These are phyloP conservation scores for Neolamprologus sp. DNA, from an alignment of 2,113 vertebrate species.

Conservation along the genomic window DNA sequence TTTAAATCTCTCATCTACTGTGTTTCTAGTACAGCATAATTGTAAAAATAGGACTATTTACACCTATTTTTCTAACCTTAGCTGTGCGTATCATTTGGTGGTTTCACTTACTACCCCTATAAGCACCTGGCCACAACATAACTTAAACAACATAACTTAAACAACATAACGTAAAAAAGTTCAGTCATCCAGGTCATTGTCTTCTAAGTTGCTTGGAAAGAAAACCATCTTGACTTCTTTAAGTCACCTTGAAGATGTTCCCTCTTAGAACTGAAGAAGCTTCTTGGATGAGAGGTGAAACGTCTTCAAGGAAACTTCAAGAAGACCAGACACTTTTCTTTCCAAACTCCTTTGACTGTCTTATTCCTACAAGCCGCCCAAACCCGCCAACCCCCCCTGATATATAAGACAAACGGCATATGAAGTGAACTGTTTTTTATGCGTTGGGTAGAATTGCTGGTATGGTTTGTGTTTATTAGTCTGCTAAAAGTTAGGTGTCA, in stretches of 20 bases:
- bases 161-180: neutral
- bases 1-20: neutral
- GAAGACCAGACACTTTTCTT: neutral
- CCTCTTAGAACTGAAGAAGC: neutral
- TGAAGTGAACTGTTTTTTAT: neutral
- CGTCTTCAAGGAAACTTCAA: neutral
- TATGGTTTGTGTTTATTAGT: neutral
- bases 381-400: rapidly evolving
- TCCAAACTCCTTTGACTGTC: neutral
- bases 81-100: rapidly evolving
- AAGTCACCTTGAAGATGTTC: rapidly evolving
- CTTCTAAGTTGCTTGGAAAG: neutral
- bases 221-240: neutral
- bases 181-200: neutral
- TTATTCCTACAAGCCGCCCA: neutral
- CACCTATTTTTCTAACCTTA: neutral
- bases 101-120: neutral
- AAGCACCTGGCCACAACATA: neutral
- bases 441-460: neutral
- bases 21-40: neutral
- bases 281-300: neutral
- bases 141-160: neutral
- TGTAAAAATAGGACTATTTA: neutral
- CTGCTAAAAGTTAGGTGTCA: neutral
- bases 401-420: neutral